Evolutionary conservation across 2,113 vertebrate species (phyloP).

Genomic region (Pterocles gutturalis): DNA sequence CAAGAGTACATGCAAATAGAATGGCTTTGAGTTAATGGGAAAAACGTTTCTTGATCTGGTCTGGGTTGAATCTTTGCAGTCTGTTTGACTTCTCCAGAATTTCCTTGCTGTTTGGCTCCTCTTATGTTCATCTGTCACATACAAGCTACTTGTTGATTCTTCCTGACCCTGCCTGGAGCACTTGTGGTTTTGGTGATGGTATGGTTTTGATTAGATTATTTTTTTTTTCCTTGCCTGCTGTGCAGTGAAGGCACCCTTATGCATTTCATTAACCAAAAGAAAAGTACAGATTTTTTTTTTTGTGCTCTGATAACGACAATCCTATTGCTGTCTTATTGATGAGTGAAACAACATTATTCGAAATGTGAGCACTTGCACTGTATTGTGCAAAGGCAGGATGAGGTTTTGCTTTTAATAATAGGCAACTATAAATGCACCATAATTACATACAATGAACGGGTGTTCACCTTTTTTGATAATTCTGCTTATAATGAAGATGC

Average conservation of each 20-base stretch:
- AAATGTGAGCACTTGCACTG: not conserved
- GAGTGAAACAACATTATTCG: not conserved
- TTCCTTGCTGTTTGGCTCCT: not conserved
- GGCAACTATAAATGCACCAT: not conserved
- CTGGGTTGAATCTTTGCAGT: not conserved
- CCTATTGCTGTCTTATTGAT: not conserved
- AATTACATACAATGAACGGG: accelerated
- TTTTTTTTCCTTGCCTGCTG: not conserved
- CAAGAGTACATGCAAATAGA: not conserved
- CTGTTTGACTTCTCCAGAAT: not conserved
- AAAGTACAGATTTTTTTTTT: not conserved
- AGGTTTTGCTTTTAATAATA: not conserved
- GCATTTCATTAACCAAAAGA: not conserved
- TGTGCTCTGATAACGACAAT: not conserved
- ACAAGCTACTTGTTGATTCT: not conserved
- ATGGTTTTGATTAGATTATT: not conserved
- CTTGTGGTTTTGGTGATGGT: not conserved
- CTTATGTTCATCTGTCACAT: not conserved
- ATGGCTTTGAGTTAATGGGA: not conserved
- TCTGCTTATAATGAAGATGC: not conserved
- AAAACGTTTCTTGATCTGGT: not conserved
- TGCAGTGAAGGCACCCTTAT: not conserved
- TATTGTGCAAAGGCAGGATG: not conserved
- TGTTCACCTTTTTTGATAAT: not conserved
- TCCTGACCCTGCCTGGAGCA: not conserved